Evolutionary conservation across 2,888 invertebrate genomes (phyloP).

Genomic region (Ferrisia virgata): DNA sequence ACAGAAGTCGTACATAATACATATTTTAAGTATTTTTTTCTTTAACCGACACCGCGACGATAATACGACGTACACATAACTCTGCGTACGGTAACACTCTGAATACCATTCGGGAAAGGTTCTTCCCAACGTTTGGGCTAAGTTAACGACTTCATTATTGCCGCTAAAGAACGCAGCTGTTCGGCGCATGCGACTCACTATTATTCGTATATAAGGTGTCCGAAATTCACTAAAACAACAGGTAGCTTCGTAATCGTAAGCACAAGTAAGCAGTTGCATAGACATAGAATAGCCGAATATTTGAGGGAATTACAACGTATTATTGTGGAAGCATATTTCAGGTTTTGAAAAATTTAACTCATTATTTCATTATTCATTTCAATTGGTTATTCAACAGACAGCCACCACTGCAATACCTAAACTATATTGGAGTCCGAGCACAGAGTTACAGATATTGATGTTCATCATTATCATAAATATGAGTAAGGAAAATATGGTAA

Average conservation of each 20-base stretch:
- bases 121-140: not conserved
- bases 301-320: no score
- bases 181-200: not conserved
- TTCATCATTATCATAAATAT: no score
- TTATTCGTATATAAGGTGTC: not conserved
- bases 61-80: not conserved
- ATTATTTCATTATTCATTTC: no score
- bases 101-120: not conserved
- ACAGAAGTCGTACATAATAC: not conserved
- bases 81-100: not conserved
- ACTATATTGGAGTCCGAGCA: no score
- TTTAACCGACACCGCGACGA: not conserved
- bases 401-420: no score
- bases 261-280: no score
- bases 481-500: not conserved
- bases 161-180: not conserved
- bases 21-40: no score
- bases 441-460: no score
- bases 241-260: not conserved
- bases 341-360: no score
- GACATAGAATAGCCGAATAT: no score
- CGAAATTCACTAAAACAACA: not conserved
- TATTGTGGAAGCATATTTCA: no score
- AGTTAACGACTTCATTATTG: constrained; percentile 3
- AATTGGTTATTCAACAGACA: no score